Percentiles rank a stretch among this genome's conserved stretches.
These are phyloP conservation scores for Tetragonula clypearis DNA, from an alignment of 1,140 invertebrate species.

Conservation along the genomic window DNA sequence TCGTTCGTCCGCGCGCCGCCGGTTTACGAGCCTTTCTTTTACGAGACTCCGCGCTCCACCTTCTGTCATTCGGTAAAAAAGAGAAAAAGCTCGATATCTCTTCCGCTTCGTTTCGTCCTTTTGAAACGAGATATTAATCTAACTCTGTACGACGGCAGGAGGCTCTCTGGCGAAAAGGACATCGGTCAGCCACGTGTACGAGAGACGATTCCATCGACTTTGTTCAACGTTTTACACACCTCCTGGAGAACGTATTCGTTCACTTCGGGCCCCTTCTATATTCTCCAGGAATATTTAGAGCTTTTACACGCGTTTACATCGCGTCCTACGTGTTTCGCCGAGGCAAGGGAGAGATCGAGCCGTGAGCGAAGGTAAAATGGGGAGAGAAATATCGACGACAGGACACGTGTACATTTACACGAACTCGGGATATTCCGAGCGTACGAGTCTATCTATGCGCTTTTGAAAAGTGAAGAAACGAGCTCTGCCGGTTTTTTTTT, in stretches of 20 bases:
- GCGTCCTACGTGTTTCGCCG: background rate
- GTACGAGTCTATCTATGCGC: too few species aligned
- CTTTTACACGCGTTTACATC: slow-evolving; percentile 20
- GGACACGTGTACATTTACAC: too few species aligned
- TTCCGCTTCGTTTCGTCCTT: background rate
- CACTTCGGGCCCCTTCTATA: background rate
- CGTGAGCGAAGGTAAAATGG: background rate
- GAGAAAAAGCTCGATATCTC: background rate
- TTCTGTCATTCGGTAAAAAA: background rate
- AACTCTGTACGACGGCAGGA: slow-evolving; percentile 62
- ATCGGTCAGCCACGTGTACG: slow-evolving; percentile 30
- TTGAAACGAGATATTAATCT: slow-evolving; percentile 60
- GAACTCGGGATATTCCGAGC: too few species aligned
- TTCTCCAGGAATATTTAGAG: background rate
- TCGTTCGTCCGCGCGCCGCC: background rate
- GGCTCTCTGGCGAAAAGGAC: slow-evolving; percentile 55
- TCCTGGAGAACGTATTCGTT: background rate
- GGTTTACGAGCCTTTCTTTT: slow-evolving; percentile 61
- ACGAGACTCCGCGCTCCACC: slow-evolving; percentile 40
- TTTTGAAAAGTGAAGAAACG: background rate
- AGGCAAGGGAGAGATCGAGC: background rate
- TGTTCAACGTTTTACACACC: background rate
- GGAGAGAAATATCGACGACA: background rate
- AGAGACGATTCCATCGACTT: slow-evolving; percentile 26
- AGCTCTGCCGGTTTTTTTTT: accelerated